Conservation (phyloP, 2,797 vertebrate genomes). For the Synanceia verrucosa region DNA sequence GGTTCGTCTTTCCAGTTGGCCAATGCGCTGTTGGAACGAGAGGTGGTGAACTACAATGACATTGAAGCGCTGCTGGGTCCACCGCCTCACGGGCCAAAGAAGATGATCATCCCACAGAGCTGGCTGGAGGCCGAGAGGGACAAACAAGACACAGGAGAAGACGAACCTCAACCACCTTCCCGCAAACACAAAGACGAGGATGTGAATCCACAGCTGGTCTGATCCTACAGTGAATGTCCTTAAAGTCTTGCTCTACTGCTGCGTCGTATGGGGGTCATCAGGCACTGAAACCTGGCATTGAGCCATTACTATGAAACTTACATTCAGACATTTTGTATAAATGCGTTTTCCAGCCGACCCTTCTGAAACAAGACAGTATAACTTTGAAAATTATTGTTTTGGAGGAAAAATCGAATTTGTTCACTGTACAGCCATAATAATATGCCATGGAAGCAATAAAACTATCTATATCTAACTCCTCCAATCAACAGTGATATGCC, state of each 20-base stretch:
- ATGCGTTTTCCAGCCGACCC: conserved; percentile 3
- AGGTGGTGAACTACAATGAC: conserved; percentile 96
- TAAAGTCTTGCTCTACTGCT: not conserved
- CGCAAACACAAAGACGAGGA: conserved; percentile 76
- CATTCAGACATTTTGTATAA: not conserved
- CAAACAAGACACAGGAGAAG: conserved; percentile 89
- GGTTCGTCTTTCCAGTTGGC: conserved; percentile 84
- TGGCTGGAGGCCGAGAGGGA: conserved; percentile 94
- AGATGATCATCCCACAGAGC: conserved; percentile 92
- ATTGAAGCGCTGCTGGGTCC: conserved; percentile 93
- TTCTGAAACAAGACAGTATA: not conserved
- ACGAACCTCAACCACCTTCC: conserved; percentile 77
- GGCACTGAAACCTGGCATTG: not conserved
- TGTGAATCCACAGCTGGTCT: conserved; percentile 70
- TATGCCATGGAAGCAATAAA: not conserved
- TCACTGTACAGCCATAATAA: conserved; percentile 1
- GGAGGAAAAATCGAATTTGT: not conserved
- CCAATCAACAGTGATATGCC: not conserved
- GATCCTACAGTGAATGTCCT: conserved; percentile 25
- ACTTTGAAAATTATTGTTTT: not conserved
- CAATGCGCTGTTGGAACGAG: conserved; percentile 89
- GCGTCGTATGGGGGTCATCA: not conserved
- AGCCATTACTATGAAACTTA: conserved; percentile 17
- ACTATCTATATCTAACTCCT: not conserved
- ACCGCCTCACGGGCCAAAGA: conserved; percentile 92